Percentiles rank a stretch among this genome's conserved stretches.
Evolutionary conservation across 2,888 invertebrate genomes (phyloP).

Genomic region (Thymelicus lineola): DNA sequence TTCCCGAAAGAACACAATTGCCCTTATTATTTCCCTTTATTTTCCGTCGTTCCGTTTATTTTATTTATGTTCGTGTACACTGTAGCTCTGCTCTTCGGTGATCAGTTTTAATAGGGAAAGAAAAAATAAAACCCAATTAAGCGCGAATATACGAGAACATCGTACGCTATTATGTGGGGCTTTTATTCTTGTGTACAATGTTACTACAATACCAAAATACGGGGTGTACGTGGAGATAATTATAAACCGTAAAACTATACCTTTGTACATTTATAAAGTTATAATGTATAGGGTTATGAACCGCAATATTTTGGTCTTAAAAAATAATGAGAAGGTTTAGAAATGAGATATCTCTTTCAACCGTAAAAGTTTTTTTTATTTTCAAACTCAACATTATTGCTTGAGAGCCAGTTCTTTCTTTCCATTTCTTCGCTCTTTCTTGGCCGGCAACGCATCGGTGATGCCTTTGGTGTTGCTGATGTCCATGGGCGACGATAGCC

Average conservation of each 20-base stretch:
- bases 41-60: conserved; percentile 27
- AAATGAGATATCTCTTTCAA: too few relatives aligned
- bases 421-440: too few relatives aligned
- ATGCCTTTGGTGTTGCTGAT: too few relatives aligned
- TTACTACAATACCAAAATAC: conserved; percentile 14
- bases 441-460: too few relatives aligned
- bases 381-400: too few relatives aligned
- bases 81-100: conserved; percentile 19
- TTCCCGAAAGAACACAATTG: conserved; percentile 67
- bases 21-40: conserved; percentile 38
- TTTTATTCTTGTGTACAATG: conserved; percentile 10
- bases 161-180: conserved; percentile 12
- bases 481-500: too few relatives aligned
- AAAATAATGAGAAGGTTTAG: too few relatives aligned
- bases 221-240: background rate
- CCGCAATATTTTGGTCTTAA: too few relatives aligned
- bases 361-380: too few relatives aligned
- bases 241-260: background rate
- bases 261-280: too few relatives aligned
- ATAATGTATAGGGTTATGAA: too few relatives aligned
- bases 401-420: too few relatives aligned
- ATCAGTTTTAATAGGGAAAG: conserved; percentile 32
- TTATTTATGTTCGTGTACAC: conserved; percentile 29
- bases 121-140: conserved; percentile 31
- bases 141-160: conserved; percentile 16